Base-by-base conservation (phyloP, 1,140 invertebrate species). In the Atta cephalotes region DNA sequence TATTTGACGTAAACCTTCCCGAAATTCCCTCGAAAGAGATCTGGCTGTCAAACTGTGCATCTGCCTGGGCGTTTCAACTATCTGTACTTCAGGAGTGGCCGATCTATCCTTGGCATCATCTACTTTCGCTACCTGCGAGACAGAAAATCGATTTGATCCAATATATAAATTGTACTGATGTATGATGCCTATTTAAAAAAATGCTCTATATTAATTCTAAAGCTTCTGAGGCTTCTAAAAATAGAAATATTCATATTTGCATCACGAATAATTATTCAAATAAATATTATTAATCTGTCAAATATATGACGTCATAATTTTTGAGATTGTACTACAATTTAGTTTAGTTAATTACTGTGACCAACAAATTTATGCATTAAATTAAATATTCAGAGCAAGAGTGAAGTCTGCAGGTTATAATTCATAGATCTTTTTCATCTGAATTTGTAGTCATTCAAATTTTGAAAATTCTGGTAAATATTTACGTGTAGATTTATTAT, bases 31-130 rank as follows among this genome's bases (percentile, higher is more conserved):
- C 1, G 97, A 97, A 51, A 98, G 96, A 87, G 97, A 97, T 89
- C 97, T 96, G n/a, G 97, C 97, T 39, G 97, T 98, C 88, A 98
- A 94, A 94, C 97, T 98, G 93, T 98, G 97, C 93, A 98, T 97
- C 94, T 97, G 95, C n/a, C 91, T 92, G 1, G 95, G 95, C 16
- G 91, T 92, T 66, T 93, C 92, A 53, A 94, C 88, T 71, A 94
- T 93, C 58, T 93, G 94, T 77, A 94, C 91, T 78, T 93, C 94
- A 5, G 93, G 94, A 3, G 91, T 95, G 14, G 88, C 93, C 45
- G 92, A 88, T 88, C 95, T 88, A 6, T 94, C 92, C 28, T 92
- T 93, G 25, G 28, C 45, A 16, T 84, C 79, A 35, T 71, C 80
- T 1, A 70, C 28, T 72, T 91, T 92, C 18, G 71, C 60, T 70